Percentiles rank a stretch among this genome's conserved stretches.
phyloP scores from a whole-genome alignment of 1,140 invertebrate genomes.

The Apocrypta bakeri region DNA sequence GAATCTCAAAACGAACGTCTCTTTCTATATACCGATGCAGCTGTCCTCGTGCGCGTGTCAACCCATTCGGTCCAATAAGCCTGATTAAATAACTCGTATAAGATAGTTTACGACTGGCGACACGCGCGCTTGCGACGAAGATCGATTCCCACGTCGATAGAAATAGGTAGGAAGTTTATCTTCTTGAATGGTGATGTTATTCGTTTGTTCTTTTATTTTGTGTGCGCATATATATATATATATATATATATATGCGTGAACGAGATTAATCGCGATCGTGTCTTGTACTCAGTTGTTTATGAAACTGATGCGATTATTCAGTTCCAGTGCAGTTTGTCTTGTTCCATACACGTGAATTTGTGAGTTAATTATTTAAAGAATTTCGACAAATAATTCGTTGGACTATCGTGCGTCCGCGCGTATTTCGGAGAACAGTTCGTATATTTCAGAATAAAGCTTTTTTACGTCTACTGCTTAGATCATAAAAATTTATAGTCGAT shows the following conservation, averaged over 20 bases:
- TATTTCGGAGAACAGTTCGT: too few species aligned
- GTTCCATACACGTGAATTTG: background rate
- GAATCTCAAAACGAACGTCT: background rate
- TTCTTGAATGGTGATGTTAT: background rate
- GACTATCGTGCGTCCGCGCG: too few species aligned
- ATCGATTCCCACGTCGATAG: background rate
- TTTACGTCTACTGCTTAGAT: background rate
- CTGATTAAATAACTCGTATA: conserved; percentile 7
- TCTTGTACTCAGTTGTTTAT: background rate
- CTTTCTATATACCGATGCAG: background rate
- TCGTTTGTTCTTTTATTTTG: background rate
- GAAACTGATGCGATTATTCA: background rate
- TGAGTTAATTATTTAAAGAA: too few species aligned
- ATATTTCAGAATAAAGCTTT: too few species aligned
- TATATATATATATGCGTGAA: too few species aligned
- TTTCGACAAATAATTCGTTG: too few species aligned
- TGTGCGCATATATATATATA: too few species aligned
- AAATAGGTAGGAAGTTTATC: background rate
- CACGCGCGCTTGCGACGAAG: background rate
- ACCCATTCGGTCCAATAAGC: background rate
- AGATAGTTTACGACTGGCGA: background rate
- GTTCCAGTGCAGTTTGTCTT: background rate
- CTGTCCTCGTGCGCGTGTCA: background rate
- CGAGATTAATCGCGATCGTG: too few species aligned
- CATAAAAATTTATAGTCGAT: background rate